A percentile compares a stretch with the other conserved stretches of the same genome.
phyloP scores from a whole-genome alignment of 2,888 invertebrate species.

The Carterocephalus palaemon region DNA sequence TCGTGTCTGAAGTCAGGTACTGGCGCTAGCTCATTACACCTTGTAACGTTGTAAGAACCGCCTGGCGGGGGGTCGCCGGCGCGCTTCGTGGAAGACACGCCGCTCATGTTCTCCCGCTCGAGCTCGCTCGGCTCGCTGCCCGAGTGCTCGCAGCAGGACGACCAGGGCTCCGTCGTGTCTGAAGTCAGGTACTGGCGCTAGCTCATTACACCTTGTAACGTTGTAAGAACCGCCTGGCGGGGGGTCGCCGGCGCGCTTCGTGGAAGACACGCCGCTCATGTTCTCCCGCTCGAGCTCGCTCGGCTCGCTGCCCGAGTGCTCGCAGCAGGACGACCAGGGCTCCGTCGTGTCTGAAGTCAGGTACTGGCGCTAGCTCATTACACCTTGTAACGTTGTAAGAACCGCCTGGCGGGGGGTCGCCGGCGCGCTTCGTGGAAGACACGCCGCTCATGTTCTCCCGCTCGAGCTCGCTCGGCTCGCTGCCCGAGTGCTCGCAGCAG shows the following conservation, averaged over 20 bases:
- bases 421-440: no score
- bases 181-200: constrained; percentile 92
- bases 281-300: constrained; percentile 96
- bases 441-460: no score
- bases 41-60: no score
- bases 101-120: constrained; percentile 96
- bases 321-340: constrained; percentile 90
- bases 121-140: constrained; percentile 95
- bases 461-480: no score
- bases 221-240: no score
- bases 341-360: constrained; percentile 93
- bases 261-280: constrained; percentile 96
- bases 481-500: no score
- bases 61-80: constrained; percentile 63
- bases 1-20: constrained; percentile 93
- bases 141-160: constrained; percentile 92
- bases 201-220: constrained; percentile 20
- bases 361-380: constrained; percentile 65
- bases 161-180: constrained; percentile 90
- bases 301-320: constrained; percentile 93
- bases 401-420: no score
- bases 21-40: constrained; percentile 33
- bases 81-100: constrained; percentile 92
- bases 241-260: constrained; percentile 78
- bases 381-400: no score